phyloP scores from a whole-genome alignment of 2,797 vertebrate species.

The Phrynocephalus forsythii region DNA sequence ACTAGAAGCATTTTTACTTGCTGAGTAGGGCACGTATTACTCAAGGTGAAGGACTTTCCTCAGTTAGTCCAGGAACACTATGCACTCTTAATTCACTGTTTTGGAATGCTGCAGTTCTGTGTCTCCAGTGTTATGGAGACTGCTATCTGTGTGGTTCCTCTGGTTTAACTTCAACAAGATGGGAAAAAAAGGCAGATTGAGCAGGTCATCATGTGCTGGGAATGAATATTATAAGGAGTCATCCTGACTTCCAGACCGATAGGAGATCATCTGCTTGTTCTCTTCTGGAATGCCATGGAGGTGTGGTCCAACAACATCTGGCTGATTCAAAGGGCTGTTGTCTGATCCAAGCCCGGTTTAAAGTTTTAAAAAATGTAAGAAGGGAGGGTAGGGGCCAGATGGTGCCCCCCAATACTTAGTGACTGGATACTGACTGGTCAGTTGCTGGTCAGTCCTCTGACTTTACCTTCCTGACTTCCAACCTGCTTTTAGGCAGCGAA shows the following conservation, averaged over 20 bases:
- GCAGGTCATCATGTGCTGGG: not conserved
- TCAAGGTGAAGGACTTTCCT: conserved; percentile 1
- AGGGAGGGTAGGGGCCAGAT: not conserved
- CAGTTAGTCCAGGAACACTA: not conserved
- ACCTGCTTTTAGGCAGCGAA: conserved; percentile 37
- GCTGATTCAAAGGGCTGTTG: not conserved
- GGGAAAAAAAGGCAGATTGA: accelerated
- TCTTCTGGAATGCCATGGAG: conserved; percentile 1
- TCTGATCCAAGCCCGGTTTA: not conserved
- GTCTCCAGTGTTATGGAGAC: not conserved
- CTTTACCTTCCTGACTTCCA: conserved; percentile 3
- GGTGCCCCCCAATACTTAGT: not conserved
- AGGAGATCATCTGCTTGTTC: conserved; percentile 27
- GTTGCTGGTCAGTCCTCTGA: not conserved
- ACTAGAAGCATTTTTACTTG: not conserved
- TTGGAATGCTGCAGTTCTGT: not conserved
- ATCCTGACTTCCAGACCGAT: not conserved
- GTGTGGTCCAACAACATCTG: not conserved
- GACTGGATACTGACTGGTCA: not conserved
- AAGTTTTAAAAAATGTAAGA: not conserved
- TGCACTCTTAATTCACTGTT: not conserved
- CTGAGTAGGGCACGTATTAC: not conserved
- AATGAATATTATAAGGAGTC: not conserved
- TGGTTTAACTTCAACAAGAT: not conserved
- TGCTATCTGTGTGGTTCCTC: not conserved